Evolutionary conservation across 35 echinoderm and acorn worm genomes (phyloP).

Genomic region (Apostichopus californicus): DNA sequence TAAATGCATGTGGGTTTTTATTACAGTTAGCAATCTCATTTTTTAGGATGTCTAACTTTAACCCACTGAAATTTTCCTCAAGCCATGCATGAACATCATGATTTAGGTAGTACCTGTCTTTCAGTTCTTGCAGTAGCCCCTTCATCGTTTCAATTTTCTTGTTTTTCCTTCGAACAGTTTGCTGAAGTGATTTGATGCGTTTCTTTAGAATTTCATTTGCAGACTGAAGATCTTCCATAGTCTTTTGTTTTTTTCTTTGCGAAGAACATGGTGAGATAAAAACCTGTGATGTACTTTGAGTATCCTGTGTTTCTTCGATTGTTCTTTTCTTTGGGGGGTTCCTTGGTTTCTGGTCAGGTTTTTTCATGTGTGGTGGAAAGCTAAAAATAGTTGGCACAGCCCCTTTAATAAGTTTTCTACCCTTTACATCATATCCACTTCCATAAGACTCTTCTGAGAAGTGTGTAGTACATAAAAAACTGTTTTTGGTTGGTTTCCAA

Average conservation of each 20-base stretch:
- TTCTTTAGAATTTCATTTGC: not conserved
- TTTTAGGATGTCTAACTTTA: conserved; percentile 12
- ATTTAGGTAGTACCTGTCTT: conserved; percentile 15
- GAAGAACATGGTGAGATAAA: not conserved
- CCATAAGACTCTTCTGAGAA: not conserved
- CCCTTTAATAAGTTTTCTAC: not conserved
- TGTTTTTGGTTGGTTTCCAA: too few relatives aligned
- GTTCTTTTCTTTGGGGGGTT: too few relatives aligned
- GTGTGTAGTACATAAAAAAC: too few relatives aligned
- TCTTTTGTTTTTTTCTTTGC: not conserved
- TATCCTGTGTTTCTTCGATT: too few relatives aligned
- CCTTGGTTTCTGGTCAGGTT: too few relatives aligned
- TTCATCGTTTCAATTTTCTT: conserved; percentile 15
- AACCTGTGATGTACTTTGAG: not conserved
- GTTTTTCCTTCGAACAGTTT: not conserved
- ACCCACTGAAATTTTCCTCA: conserved; percentile 33
- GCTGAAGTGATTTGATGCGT: not conserved
- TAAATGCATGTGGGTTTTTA: not conserved
- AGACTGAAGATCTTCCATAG: not conserved
- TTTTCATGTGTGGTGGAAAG: not conserved
- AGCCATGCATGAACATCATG: not conserved
- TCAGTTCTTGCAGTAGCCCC: not conserved
- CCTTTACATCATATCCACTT: not conserved
- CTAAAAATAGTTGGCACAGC: conserved; percentile 3
- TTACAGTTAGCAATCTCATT: not conserved